Conservation (phyloP, 2,797 vertebrate genomes). For the Florisuga fusca region DNA sequence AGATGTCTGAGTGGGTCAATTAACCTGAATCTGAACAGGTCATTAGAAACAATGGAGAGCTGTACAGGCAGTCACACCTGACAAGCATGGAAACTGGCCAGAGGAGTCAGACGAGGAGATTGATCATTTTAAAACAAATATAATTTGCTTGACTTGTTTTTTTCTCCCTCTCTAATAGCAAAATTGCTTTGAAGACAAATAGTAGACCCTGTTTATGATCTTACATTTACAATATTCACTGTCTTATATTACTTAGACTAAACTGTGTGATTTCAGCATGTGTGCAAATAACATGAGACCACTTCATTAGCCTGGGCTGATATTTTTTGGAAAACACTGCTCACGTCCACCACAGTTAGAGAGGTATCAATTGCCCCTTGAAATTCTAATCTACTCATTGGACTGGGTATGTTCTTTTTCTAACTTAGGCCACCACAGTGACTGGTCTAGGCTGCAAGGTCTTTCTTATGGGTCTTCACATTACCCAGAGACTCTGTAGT, state of each 20-base stretch:
- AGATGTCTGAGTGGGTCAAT: constrained; percentile 62
- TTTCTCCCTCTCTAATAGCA: constrained; percentile 12
- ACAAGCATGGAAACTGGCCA: constrained; percentile 34
- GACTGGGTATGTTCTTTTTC: background rate
- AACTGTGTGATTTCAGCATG: background rate
- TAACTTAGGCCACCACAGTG: background rate
- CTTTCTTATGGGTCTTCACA: background rate
- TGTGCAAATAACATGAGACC: background rate
- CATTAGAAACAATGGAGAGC: constrained; percentile 53
- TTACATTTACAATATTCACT: constrained; percentile 50
- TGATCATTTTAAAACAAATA: constrained; percentile 67
- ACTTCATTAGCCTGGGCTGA: background rate
- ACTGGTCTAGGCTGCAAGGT: background rate
- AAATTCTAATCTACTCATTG: background rate
- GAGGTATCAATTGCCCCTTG: background rate
- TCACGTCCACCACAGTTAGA: background rate
- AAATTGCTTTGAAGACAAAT: constrained; percentile 63
- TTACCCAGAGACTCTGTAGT: background rate
- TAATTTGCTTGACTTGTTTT: constrained; percentile 68
- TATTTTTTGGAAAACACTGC: background rate
- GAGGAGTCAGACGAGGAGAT: constrained; percentile 30
- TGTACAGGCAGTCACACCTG: background rate
- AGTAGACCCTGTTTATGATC: constrained; percentile 1
- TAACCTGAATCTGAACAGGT: constrained; percentile 29
- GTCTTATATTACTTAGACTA: background rate